A percentile compares a stretch with the other conserved stretches of the same genome.
Conservation (phyloP, 1,140 invertebrate species). For the Gryllus bimaculatus region DNA sequence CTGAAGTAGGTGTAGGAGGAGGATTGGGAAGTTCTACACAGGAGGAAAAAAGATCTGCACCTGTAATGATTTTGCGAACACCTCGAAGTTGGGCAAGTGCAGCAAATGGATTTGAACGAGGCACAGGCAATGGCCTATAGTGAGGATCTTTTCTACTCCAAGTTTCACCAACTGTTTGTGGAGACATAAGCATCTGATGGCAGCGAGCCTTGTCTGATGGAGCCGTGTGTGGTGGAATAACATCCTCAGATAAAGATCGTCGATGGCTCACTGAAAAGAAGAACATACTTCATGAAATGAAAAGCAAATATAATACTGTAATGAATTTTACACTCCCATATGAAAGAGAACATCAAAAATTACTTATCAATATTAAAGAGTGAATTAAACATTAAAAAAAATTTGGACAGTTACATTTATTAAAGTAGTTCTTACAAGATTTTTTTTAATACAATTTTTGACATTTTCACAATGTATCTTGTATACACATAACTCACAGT, state of each 20-base stretch:
- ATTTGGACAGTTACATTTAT: no score
- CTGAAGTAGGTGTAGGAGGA: slow-evolving; percentile 20
- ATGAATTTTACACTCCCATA: no score
- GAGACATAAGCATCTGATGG: slow-evolving; percentile 42
- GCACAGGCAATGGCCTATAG: slow-evolving; percentile 52
- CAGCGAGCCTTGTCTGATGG: slow-evolving; percentile 67
- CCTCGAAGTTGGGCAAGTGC: slow-evolving; percentile 53
- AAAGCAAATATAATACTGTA: no score
- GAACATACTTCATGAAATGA: no score
- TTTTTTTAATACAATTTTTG: no score
- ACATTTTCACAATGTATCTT: no score
- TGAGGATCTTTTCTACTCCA: slow-evolving; percentile 72
- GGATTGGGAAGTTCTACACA: slow-evolving; percentile 63
- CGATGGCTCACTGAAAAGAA: slow-evolving; percentile 45
- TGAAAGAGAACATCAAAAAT: no score
- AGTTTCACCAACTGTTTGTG: slow-evolving; percentile 57
- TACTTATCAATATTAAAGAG: no score
- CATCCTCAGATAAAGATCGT: slow-evolving; percentile 59
- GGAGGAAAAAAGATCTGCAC: slow-evolving; percentile 54
- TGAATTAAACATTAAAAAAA: no score
- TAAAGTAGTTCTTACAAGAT: no score
- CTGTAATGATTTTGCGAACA: slow-evolving; percentile 62
- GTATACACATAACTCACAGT: no score
- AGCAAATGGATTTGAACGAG: slow-evolving; percentile 56
- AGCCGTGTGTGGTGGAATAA: slow-evolving; percentile 39